Evolutionary conservation across 2,888 invertebrate species (phyloP).

Genomic region (Myathropa florea): DNA sequence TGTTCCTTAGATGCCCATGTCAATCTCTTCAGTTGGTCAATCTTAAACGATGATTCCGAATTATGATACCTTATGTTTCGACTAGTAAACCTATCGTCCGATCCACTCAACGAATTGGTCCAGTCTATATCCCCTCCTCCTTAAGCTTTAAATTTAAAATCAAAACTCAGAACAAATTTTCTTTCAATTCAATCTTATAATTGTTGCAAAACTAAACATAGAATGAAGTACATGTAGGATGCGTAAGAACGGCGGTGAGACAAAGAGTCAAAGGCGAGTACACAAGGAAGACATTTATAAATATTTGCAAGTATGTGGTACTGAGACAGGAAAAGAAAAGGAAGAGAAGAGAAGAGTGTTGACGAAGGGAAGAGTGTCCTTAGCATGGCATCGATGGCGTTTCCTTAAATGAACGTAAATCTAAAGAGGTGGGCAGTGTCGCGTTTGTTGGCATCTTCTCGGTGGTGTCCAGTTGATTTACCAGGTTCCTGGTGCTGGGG

Average conservation of each 20-base stretch:
- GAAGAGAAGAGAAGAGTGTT: slow-evolving; percentile 21
- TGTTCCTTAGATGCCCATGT: too few relatives aligned
- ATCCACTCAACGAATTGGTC: too few relatives aligned
- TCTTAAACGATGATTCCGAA: too few relatives aligned
- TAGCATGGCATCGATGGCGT: slow-evolving; percentile 40
- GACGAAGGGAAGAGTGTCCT: slow-evolving; percentile 50
- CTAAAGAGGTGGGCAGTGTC: slow-evolving; percentile 57
- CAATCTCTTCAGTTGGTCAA: too few relatives aligned
- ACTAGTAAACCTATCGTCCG: too few relatives aligned
- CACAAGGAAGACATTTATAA: slow-evolving; percentile 17
- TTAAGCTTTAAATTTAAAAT: too few relatives aligned
- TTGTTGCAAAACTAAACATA: slow-evolving; percentile 63
- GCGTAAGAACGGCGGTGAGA: slow-evolving; percentile 23
- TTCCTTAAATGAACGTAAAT: slow-evolving; percentile 4
- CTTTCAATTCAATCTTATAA: slow-evolving; percentile 58
- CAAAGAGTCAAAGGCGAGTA: slow-evolving; percentile 26
- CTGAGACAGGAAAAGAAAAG: neutral
- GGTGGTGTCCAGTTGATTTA: slow-evolving; percentile 43
- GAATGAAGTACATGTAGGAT: slow-evolving; percentile 25
- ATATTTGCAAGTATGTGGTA: slow-evolving; percentile 41
- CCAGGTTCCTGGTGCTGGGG: slow-evolving; percentile 81
- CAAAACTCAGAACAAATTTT: slow-evolving; percentile 6
- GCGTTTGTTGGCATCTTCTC: neutral
- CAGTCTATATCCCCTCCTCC: too few relatives aligned
- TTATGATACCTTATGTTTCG: too few relatives aligned